Evolutionary conservation across 2,113 vertebrate species (phyloP).

Genomic region (Copsychus sechellarum): DNA sequence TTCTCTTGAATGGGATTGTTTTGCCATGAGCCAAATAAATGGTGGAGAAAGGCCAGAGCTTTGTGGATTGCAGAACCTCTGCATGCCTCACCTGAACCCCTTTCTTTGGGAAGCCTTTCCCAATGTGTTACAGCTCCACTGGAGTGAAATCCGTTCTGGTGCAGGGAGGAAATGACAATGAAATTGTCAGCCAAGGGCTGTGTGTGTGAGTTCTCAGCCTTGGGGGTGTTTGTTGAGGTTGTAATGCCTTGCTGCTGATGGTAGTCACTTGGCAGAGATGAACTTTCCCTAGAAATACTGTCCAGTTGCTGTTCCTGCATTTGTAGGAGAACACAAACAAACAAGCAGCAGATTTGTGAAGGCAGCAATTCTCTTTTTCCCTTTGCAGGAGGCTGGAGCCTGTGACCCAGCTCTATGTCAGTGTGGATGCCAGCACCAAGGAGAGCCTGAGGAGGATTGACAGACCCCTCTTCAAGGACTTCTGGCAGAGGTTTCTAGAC

Average conservation of each 20-base stretch:
- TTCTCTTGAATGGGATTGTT: background rate
- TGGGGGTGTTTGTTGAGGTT: background rate
- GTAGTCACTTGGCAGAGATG: background rate
- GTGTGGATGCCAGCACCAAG: constrained; percentile 91
- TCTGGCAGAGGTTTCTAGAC: constrained; percentile 93
- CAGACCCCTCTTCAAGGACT: constrained; percentile 95
- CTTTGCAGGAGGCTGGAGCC: constrained; percentile 83
- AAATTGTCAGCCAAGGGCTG: background rate
- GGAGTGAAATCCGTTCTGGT: background rate
- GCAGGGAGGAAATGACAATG: background rate
- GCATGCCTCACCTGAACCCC: accelerated
- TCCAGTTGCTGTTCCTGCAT: background rate
- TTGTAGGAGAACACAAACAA: background rate
- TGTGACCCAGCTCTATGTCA: constrained; percentile 95
- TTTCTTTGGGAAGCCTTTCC: background rate
- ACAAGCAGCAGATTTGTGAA: background rate
- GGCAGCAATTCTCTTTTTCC: background rate
- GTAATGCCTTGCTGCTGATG: background rate
- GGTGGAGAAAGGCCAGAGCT: background rate
- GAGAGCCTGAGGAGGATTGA: constrained; percentile 93
- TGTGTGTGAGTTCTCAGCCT: background rate
- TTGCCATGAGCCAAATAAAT: background rate
- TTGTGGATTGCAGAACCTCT: background rate
- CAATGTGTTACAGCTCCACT: background rate
- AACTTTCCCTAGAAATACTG: background rate